These are phyloP conservation scores for Tolypeutes matacus DNA, from an alignment of 2,797 vertebrate genomes.

Conservation along the genomic window DNA sequence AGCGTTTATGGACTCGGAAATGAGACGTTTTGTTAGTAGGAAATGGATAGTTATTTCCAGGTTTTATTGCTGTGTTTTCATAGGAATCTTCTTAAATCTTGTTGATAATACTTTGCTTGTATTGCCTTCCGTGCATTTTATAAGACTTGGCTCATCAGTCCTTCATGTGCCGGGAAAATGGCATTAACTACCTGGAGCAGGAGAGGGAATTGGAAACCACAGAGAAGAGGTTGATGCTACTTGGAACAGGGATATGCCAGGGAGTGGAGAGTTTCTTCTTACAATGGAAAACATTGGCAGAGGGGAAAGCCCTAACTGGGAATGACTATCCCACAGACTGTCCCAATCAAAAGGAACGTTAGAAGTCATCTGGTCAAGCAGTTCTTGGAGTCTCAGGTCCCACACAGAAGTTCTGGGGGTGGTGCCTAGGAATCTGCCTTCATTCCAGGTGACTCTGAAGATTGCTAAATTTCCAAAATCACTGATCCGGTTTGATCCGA, in stretches of 20 bases:
- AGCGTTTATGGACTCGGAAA: constrained; percentile 82
- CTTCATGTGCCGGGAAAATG: neutral
- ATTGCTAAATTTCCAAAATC: neutral
- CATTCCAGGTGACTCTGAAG: neutral
- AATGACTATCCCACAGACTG: too few species aligned
- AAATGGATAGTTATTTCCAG: constrained; percentile 84
- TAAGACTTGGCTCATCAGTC: constrained; percentile 55
- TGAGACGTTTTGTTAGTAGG: constrained; percentile 81
- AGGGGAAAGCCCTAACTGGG: neutral
- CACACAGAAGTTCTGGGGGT: neutral
- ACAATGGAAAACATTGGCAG: neutral
- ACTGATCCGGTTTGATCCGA: neutral
- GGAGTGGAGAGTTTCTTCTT: neutral
- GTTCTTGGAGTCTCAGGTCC: neutral
- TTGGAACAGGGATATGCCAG: neutral
- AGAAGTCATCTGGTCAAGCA: neutral
- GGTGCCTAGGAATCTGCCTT: neutral
- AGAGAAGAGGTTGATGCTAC: neutral
- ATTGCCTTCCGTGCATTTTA: constrained; percentile 64
- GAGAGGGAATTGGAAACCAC: neutral
- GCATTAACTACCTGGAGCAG: neutral
- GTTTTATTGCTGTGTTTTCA: constrained; percentile 79
- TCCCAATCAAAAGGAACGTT: neutral
- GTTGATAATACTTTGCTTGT: constrained; percentile 72
- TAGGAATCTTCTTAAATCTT: constrained; percentile 82